These are phyloP conservation scores for Sigmodon hispidus DNA, from an alignment of 2,113 vertebrate genomes.

Conservation along the genomic window DNA sequence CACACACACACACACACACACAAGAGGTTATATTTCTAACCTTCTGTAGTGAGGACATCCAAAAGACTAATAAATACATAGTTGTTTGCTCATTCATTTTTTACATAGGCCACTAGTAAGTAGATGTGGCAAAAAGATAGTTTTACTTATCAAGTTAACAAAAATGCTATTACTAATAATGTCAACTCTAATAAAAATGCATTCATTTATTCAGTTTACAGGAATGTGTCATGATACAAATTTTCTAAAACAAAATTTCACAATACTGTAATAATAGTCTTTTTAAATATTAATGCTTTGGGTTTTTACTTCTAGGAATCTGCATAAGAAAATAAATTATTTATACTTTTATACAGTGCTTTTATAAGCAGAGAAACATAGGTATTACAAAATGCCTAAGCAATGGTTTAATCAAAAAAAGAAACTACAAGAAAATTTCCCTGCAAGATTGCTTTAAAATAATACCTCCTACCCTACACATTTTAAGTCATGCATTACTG, in stretches of 20 bases:
- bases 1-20: neutral
- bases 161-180: constrained; percentile 31
- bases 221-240: constrained; percentile 33
- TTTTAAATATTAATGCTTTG: constrained; percentile 47
- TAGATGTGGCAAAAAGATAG: neutral
- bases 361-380: constrained; percentile 47
- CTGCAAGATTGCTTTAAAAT: neutral
- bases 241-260: constrained; percentile 51
- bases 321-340: constrained; percentile 48
- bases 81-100: neutral
- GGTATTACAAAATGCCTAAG: neutral
- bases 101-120: constrained; percentile 26
- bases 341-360: constrained; percentile 42
- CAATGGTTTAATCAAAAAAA: neutral
- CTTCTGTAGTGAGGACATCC: neutral
- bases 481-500: neutral
- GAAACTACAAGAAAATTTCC: neutral
- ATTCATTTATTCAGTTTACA: neutral
- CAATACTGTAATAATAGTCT: neutral
- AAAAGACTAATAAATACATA: constrained; percentile 14
- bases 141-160: constrained; percentile 38
- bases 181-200: constrained; percentile 21
- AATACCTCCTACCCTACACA: neutral
- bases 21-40: neutral
- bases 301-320: constrained; percentile 14